phyloP scores from a whole-genome alignment of 2,888 invertebrate species.

The Malthinus flaveolus region DNA sequence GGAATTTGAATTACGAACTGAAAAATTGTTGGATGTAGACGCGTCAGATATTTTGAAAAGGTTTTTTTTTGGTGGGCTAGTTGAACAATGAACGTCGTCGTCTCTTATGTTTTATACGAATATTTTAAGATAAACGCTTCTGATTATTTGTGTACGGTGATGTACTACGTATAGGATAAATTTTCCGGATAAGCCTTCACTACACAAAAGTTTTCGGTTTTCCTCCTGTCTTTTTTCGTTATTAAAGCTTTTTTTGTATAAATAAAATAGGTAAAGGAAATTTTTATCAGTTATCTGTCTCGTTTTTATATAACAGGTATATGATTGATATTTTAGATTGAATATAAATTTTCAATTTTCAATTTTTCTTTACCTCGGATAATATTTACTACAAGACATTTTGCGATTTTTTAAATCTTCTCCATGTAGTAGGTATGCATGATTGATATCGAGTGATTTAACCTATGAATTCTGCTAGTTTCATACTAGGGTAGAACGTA shows the following conservation, averaged over 20 bases:
- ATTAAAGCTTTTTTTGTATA: constrained; percentile 12
- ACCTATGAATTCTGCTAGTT: no score
- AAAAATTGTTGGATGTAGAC: no score
- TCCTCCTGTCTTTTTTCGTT: constrained; percentile 13
- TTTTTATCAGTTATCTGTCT: constrained; percentile 4
- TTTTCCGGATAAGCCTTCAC: constrained; percentile 15
- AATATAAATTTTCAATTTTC: constrained; percentile 6
- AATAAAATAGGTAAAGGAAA: neutral
- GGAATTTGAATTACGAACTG: no score
- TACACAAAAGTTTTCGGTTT: constrained; percentile 7
- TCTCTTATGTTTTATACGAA: no score
- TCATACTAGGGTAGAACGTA: no score
- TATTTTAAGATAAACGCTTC: constrained; percentile 11
- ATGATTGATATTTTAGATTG: constrained; percentile 6
- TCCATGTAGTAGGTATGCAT: no score
- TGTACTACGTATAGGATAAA: constrained; percentile 8
- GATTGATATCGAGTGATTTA: no score
- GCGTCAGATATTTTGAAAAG: no score
- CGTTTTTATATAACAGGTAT: constrained; percentile 2
- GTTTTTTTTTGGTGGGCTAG: no score
- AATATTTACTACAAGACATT: no score
- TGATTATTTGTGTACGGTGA: constrained; percentile 6
- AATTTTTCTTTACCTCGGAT: neutral
- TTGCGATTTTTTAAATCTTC: no score
- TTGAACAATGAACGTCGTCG: no score